Evolutionary conservation across 2,797 vertebrate species (phyloP).

Genomic region (Urosaurus nigricauda): DNA sequence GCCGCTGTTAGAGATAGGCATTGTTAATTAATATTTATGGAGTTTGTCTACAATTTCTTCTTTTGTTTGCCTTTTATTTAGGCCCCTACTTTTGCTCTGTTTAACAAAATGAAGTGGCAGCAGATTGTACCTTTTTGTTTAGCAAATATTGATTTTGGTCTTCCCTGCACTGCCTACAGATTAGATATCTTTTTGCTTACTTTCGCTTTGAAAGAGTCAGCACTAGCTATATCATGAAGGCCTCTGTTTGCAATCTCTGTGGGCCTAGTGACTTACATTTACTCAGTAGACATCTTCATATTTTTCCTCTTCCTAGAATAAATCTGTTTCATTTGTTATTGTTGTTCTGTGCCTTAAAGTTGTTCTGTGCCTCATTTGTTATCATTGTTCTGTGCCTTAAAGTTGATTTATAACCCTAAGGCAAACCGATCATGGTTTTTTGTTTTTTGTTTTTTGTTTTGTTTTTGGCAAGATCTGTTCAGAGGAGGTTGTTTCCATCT

Average conservation of each 20-base stretch:
- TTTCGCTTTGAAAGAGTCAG: not conserved
- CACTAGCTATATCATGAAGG: not conserved
- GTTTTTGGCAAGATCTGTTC: too few species aligned
- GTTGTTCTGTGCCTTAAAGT: too few species aligned
- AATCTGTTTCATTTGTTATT: not conserved
- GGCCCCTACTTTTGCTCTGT: not conserved
- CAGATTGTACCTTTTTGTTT: not conserved
- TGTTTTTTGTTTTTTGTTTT: too few species aligned
- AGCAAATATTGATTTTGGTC: not conserved
- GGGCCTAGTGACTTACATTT: not conserved
- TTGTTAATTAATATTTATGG: not conserved
- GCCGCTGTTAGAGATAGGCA: fast-evolving
- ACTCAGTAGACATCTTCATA: too few species aligned
- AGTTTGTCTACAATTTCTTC: fast-evolving
- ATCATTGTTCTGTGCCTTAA: too few species aligned
- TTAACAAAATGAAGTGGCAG: not conserved
- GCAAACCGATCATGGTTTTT: too few species aligned
- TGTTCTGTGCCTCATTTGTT: too few species aligned
- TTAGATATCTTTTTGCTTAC: not conserved
- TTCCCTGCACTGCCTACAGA: not conserved
- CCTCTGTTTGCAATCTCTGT: not conserved
- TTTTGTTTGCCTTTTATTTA: not conserved
- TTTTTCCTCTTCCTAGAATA: not conserved
- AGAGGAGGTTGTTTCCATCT: too few species aligned
- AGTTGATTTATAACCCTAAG: too few species aligned